These are phyloP conservation scores for Itoplectis maculator DNA, from an alignment of 2,888 invertebrate genomes.

Conservation along the genomic window DNA sequence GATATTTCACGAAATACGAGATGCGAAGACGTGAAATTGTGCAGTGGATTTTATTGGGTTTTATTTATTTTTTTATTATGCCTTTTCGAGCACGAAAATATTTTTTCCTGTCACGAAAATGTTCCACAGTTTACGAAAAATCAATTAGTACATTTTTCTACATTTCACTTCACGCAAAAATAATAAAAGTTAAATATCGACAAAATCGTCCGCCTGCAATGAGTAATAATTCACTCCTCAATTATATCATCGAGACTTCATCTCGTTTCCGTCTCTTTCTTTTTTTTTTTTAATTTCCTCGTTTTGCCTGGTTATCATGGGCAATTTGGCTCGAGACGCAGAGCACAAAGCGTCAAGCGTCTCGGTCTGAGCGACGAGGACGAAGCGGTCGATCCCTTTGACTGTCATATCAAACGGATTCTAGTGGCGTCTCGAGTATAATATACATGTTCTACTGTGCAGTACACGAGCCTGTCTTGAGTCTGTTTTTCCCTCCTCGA, in stretches of 20 bases:
- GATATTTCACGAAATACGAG: constrained; percentile 34
- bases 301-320: constrained; percentile 44
- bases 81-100: too few relatives aligned
- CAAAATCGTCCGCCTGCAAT: not conserved
- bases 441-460: not conserved
- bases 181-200: not conserved
- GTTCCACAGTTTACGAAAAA: too few relatives aligned
- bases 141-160: too few relatives aligned
- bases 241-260: constrained; percentile 12
- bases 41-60: not conserved
- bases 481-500: constrained; percentile 19
- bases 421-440: constrained; percentile 58
- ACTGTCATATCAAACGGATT: constrained; percentile 64
- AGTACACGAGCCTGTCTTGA: constrained; percentile 42
- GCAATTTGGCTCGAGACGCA: constrained; percentile 18
- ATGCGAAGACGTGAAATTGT: not conserved
- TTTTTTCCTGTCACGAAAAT: too few relatives aligned
- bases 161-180: too few relatives aligned
- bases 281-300: not conserved
- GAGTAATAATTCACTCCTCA: constrained; percentile 8
- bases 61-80: not conserved
- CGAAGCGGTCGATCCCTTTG: constrained; percentile 55
- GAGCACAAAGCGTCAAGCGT: constrained; percentile 23
- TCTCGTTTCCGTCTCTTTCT: constrained; percentile 17
- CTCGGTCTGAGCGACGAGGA: constrained; percentile 28